Evolutionary conservation across 2,113 vertebrate species (phyloP), one percentile per base, ranked within the genome.

Genomic region (Engystomops pustulosus): DNA sequence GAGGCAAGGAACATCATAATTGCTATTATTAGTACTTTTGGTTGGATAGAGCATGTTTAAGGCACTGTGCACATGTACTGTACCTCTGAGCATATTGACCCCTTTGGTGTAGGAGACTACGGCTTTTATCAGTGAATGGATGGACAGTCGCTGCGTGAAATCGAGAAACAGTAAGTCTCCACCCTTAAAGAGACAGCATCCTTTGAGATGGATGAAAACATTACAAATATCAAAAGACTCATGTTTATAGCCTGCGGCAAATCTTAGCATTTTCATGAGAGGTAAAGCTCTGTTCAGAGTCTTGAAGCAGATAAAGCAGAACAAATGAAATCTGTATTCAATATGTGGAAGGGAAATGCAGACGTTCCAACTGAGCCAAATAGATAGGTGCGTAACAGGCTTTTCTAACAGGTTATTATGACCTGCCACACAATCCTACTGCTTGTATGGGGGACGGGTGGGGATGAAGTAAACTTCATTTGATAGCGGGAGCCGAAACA

Each of bases 141-240:
- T 18, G 25, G 45, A 38, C 25, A n/a, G 34, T 25, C 18, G 38
- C 38, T 60, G 36, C 60, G 34, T 27, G 36, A 58, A 60, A 82
- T 60, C n/a, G 27, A 41, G 20, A 71, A 74, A 74, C 58, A 83
- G 10, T 6, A 49, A n/a, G 69, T 25, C 23, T 38, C 36, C 9
- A 44, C 4, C 25, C 32, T 78, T 53, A 32, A 78, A 84, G 72
- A 84, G 82, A 84, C 32, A 62, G 10, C 45, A 53, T 78, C 23
- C 72, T 67, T 83, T 84, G 74, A 84, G 60, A 68, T 45, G 60
- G 45, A 84, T 84, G 60, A 78, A 84, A 84, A 84, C 55, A 78
- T 84, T 84, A 78, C 68, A 30, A 23, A 77, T 68, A 84, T 84
- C 82, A 84, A 78, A 84, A 65, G 30, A 53, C 32, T 72, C 60